Conservation (phyloP, 2,888 invertebrate species). For the Anthophora plumipes region DNA sequence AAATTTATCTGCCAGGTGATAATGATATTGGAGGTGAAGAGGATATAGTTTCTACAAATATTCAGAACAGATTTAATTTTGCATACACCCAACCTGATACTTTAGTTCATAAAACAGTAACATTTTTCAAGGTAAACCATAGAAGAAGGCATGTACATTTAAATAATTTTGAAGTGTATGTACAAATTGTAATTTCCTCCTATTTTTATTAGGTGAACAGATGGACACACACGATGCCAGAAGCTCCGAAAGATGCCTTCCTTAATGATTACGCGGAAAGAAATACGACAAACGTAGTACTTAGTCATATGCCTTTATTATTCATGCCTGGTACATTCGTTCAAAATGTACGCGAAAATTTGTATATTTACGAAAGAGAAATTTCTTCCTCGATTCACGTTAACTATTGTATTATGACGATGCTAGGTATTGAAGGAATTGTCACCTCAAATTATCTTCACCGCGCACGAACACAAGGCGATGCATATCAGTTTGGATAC, state of each 20-base stretch:
- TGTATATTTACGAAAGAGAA: background rate
- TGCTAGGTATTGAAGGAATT: conserved; percentile 87
- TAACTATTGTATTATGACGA: conserved; percentile 17
- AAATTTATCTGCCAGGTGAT: conserved; percentile 96
- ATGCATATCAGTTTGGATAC: conserved; percentile 85
- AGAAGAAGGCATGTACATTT: background rate
- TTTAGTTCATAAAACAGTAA: conserved; percentile 87
- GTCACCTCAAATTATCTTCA: conserved; percentile 89
- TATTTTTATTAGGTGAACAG: conserved; percentile 85
- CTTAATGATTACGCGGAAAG: conserved; percentile 83
- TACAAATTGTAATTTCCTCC: conserved; percentile 22
- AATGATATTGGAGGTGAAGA: conserved; percentile 99
- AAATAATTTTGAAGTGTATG: background rate
- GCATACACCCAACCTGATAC: conserved; percentile 87
- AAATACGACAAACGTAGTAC: conserved; percentile 87
- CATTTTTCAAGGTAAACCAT: conserved; percentile 89
- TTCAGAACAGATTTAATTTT: conserved; percentile 89
- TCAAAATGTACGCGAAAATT: conserved; percentile 83
- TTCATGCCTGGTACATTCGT: conserved; percentile 86
- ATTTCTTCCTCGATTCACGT: conserved; percentile 20
- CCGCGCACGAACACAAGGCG: conserved; percentile 90
- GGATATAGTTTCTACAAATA: conserved; percentile 89
- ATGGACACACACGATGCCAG: conserved; percentile 88
- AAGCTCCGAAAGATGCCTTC: conserved; percentile 84
- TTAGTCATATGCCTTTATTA: conserved; percentile 91